phyloP scores from a whole-genome alignment of 2,888 invertebrate genomes.

The Pristionchus entomophagus region DNA sequence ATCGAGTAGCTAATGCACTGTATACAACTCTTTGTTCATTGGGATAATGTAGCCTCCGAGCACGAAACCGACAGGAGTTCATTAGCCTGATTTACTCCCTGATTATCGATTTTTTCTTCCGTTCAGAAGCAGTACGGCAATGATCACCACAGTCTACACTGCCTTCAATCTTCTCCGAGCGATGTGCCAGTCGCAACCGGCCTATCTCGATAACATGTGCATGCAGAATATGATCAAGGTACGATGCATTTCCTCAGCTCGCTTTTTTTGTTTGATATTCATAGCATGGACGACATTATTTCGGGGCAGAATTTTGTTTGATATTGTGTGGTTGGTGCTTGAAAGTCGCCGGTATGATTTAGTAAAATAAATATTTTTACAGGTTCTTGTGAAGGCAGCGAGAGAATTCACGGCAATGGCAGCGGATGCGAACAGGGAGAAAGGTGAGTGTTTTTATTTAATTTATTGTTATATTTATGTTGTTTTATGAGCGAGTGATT shows the following conservation, averaged over 20 bases:
- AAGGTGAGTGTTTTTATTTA: neutral
- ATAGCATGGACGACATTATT: neutral
- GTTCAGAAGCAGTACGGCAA: neutral
- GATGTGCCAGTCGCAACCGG: slow-evolving; percentile 38
- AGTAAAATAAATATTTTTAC: neutral
- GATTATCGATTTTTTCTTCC: too few species aligned
- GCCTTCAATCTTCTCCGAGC: slow-evolving; percentile 43
- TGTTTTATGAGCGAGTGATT: neutral
- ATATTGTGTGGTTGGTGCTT: neutral
- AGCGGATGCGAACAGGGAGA: slow-evolving; percentile 12
- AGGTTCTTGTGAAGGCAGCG: slow-evolving; percentile 39
- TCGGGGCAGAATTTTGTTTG: neutral
- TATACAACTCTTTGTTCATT: neutral
- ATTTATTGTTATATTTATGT: neutral
- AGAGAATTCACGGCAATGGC: neutral
- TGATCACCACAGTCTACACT: slow-evolving; percentile 18
- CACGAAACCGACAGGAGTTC: too few species aligned
- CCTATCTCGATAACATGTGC: slow-evolving; percentile 29
- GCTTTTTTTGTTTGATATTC: neutral
- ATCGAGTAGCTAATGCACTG: too few species aligned
- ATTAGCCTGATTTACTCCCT: too few species aligned
- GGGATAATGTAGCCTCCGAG: neutral
- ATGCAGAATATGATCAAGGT: slow-evolving; percentile 47
- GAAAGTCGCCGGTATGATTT: neutral
- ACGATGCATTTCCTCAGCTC: too few species aligned